Base-by-base conservation (phyloP, 2,797 vertebrate genomes). In the Lindbergichthys nudifrons region DNA sequence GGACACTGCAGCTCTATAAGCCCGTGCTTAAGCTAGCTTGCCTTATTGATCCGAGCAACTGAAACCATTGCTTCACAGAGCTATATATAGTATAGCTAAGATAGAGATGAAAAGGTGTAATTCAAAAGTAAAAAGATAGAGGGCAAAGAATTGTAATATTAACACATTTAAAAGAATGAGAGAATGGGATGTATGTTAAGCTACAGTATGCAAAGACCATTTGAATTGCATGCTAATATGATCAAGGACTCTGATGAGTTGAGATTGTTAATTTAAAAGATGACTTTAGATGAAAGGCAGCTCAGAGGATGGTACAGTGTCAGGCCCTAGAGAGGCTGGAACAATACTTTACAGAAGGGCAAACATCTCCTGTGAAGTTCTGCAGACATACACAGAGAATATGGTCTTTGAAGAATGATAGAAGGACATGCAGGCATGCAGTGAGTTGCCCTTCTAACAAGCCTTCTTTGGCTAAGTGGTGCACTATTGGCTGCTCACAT, bases 21-120 rank as follows among this genome's bases (percentile, higher is more conserved):
- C 77, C 54, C 5, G 16, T 54, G 50, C 74, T 72, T 80, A 83
- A 84, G 75, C 59, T 43, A 68, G 80, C 73, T 65, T 71, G 67
- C 77, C 82, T 80, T 87, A 90, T 86, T 88, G 89, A 88, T 90
- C 82, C 26, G 57, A 80, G 64, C 56, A 72, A 72, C 67, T 73
- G 67, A 85, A 83, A 70, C 60, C 75, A 46, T 51, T 70, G 69
- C 70, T 63, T 80, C 79, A 80, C 64, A 72, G 65, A 65, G 74
- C 65, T 61, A 46, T 72, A 65, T 76, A 60, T 75, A 18, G 50
- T 76, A 60, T 75, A 18, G 50, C 50, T 15, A 23, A 87, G 69
- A 79, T 10, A 51, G 53, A 74, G 58, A 60, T 43, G 2, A 76
- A 75, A 63, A 63, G 39, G 62, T 61, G 21, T 77, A 73, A 83